phyloP scores from a whole-genome alignment of 2,797 vertebrate species.

The Leuciscus waleckii region DNA sequence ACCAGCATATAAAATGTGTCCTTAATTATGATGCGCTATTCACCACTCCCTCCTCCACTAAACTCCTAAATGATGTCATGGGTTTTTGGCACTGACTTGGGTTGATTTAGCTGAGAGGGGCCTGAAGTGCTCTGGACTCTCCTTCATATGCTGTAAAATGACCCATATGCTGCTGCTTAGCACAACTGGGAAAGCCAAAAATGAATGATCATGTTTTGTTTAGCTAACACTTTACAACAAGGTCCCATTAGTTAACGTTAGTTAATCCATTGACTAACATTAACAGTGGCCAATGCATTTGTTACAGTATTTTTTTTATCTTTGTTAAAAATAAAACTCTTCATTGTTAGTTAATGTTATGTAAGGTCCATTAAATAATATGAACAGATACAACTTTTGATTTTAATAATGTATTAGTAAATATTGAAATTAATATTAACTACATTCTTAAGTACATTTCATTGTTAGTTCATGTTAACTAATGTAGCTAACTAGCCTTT shows the following conservation, averaged over 20 bases:
- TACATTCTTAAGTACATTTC: not conserved
- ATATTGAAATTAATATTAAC: not conserved
- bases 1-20: constrained; percentile 43
- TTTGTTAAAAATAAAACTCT: not conserved
- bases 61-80: constrained; percentile 51
- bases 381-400: not conserved
- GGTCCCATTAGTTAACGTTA: not conserved
- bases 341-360: not conserved
- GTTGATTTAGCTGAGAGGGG: constrained; percentile 28
- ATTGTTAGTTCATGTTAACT: not conserved
- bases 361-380: not conserved
- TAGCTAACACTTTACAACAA: not conserved
- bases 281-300: not conserved
- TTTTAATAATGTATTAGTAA: not conserved
- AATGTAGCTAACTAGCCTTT: not conserved
- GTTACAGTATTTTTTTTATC: not conserved
- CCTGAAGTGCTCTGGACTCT: not conserved
- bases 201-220: not conserved
- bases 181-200: not conserved
- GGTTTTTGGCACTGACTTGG: constrained; percentile 31
- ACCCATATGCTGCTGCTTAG: constrained; percentile 8
- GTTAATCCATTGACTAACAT: not conserved
- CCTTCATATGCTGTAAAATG: constrained; percentile 4
- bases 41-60: constrained; percentile 33
- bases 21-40: constrained; percentile 47